These are phyloP conservation scores for Proterorhinus semilunaris DNA, from an alignment of 2,113 vertebrate species.

Conservation along the genomic window DNA sequence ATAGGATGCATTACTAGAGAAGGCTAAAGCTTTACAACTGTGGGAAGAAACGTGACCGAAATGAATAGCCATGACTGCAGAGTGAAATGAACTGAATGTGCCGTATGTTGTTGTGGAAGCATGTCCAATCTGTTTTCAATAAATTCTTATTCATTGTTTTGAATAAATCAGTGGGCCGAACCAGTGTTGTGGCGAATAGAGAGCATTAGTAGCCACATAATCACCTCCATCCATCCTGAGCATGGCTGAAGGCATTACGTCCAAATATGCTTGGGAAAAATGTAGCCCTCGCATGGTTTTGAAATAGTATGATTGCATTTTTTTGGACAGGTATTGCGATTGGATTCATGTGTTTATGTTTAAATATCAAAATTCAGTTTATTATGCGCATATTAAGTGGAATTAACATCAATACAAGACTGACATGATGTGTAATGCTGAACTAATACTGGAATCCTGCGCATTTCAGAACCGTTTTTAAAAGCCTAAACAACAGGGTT, in stretches of 20 bases:
- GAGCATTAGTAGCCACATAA: neutral
- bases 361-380: no score
- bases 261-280: neutral
- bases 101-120: conserved; percentile 1
- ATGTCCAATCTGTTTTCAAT: conserved; percentile 10
- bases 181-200: neutral
- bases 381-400: no score
- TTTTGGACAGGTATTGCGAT: no score
- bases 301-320: no score
- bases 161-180: neutral
- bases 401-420: no score
- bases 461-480: no score
- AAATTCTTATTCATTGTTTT: neutral
- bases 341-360: no score
- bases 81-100: neutral
- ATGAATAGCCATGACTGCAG: neutral
- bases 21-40: neutral
- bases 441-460: no score
- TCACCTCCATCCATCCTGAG: conserved; percentile 1
- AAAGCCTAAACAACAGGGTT: no score
- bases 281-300: no score
- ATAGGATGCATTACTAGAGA: no score
- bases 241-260: neutral
- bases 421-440: no score
- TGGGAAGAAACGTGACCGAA: neutral